Base-by-base conservation (phyloP, 2,797 vertebrate species). In the Epinephelus malabaricus region DNA sequence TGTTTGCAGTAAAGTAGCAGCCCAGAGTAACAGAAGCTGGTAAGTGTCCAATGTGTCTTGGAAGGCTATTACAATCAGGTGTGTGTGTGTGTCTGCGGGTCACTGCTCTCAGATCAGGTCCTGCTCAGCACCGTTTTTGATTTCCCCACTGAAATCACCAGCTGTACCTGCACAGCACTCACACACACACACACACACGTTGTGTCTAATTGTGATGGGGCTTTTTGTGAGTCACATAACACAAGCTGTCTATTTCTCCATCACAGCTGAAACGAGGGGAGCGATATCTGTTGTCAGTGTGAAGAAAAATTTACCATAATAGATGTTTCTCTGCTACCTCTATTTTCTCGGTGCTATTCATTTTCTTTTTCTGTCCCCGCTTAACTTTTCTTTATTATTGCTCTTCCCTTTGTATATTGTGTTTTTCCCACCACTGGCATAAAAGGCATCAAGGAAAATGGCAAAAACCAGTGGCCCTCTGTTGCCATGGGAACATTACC, bases 111-210 rank as follows among this genome's bases (percentile, higher is more conserved):
- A 79, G 81, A 85, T 89, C 86, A 88, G 79, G 69, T 86, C 86
- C 80, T 87, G 80, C 79, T 87, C 76, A 78, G 85, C 78, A 82
- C 53, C 40, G 12, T 76, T 91, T 34, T 91, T 91, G 84, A 90
- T 91, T 92, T 91, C 86, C 89, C 88, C 7, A 19, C 64, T 90
- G 91, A 90, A 85, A 86, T 89, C 83, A 86, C 89, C 89, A 88
- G 79, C 85, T 90, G 89, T 88, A 87, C 78, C 85, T 86, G 6
- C 40, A 68, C 53, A 23, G 40, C 54, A 64, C 59, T 63, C 65
- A 49, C 75, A 56, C 59, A 63, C 69, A 54, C 69, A 70, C 76
- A 62, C 69, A 34, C 68, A 68, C 58, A 73, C 21, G 65, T 38
- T 54, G 64, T 86, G 78, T 82, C 86, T 85, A 89, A 91, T 88